Conservation (phyloP, 2,797 vertebrate species). For the Epinephelus awoara region DNA sequence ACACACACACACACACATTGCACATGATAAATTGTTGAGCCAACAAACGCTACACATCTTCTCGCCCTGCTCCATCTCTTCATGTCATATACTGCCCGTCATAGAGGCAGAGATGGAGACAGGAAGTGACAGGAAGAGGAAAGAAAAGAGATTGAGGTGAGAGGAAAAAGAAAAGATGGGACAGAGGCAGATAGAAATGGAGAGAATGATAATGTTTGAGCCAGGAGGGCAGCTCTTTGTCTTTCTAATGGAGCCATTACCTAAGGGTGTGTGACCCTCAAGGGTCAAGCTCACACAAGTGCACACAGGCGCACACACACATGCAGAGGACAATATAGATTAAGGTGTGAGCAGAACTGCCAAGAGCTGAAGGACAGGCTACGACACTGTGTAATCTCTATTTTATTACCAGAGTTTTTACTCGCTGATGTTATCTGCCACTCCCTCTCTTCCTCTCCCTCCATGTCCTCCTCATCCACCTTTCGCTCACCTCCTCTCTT, state of each 20-base stretch:
- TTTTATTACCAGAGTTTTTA: constrained; percentile 47
- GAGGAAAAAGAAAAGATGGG: constrained; percentile 14
- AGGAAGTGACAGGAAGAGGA: constrained; percentile 11
- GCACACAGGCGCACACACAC: neutral
- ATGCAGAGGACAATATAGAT: constrained; percentile 40
- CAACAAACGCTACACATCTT: constrained; percentile 44
- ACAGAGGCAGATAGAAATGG: constrained; percentile 6
- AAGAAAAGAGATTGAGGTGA: constrained; percentile 22
- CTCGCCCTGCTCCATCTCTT: constrained; percentile 32
- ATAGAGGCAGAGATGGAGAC: neutral
- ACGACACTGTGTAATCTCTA: constrained; percentile 43
- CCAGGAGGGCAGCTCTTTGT: constrained; percentile 68
- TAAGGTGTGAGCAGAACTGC: constrained; percentile 39
- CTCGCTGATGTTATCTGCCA: constrained; percentile 20
- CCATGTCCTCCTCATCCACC: neutral
- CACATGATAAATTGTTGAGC: constrained; percentile 70
- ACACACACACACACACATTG: constrained; percentile 42
- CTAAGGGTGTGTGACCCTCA: constrained; percentile 59
- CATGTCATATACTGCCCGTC: constrained; percentile 43
- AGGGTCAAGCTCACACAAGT: constrained; percentile 55
- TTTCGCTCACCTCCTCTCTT: neutral
- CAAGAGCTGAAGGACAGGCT: constrained; percentile 59
- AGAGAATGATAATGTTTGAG: constrained; percentile 55
- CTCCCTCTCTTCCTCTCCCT: neutral
- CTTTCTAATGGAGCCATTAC: constrained; percentile 81